Base-by-base conservation (phyloP, 2,797 vertebrate species). In the Crenuchus spilurus region DNA sequence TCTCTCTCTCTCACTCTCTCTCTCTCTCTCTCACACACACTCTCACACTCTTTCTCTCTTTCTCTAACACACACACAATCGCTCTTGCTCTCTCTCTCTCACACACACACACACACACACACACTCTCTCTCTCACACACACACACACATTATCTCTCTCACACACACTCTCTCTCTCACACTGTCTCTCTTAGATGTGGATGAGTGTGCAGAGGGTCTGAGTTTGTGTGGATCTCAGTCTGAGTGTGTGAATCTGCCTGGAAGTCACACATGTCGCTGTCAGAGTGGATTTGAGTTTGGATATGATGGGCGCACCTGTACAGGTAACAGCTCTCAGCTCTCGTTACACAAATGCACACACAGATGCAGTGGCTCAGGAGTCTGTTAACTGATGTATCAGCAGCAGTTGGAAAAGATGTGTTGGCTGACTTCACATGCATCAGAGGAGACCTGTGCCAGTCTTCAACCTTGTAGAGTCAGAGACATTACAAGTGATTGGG, bases 221-320 rank as follows among this genome's bases (percentile, higher is more conserved):
- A 82, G 82, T 20, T 87, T 74, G 18, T 98, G 97, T 0, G 92
- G 94, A 0, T 87, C 91, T 74, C 92, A 96, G 63, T 80, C 94
- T 1, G 11, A 90, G 72, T 98, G 97, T 39, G 31, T 93, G 70
- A 98, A 98, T 76, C 31, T 86, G 14, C 90, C 87, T 0, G 96
- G 96, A 1, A 95, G 91, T 84, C 92, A 95, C 85, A 88, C 89
- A 65, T 98, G 97, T 54, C 93, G 91, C 72, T 98, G 96, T 78
- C 91, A 80, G 78, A 64, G 22, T 0, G 95, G 96, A 1, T 95
- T 91, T 10, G 82, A 81, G 83, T 90, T 91, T 0, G 88, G 83
- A 2, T 90, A 80, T 0, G 93, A 96, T 0, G 88, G 89, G 1
- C 92, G 80, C 33, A 87, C 84, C 31, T 98, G 96, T 14, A 70